A percentile compares a stretch with the other conserved stretches of the same genome.
phyloP scores from a whole-genome alignment of 2,113 vertebrate genomes.

The Australoheros scitulus region DNA sequence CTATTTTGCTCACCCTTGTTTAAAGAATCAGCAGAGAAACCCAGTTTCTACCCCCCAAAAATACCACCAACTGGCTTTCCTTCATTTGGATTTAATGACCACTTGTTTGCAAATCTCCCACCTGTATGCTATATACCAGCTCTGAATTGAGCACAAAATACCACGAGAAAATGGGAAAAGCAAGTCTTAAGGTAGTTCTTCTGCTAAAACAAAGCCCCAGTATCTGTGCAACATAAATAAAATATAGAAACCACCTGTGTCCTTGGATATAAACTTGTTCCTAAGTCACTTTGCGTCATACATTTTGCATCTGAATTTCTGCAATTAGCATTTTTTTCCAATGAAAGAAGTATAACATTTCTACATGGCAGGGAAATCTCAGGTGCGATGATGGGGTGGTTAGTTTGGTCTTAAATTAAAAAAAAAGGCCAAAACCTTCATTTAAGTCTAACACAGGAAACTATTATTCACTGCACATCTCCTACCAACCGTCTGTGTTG shows the following conservation, averaged over 20 bases:
- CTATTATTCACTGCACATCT: background rate
- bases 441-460: slow-evolving; percentile 1
- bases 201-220: background rate
- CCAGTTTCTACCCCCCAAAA: background rate
- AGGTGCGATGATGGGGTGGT: background rate
- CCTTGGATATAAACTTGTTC: background rate
- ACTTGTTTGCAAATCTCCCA: slow-evolving; percentile 1
- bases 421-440: background rate
- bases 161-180: background rate
- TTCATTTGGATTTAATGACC: slow-evolving; percentile 2
- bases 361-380: background rate
- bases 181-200: background rate
- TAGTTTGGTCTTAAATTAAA: background rate
- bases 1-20: background rate
- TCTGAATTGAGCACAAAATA: background rate
- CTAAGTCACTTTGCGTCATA: background rate
- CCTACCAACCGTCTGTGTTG: background rate
- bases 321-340: background rate
- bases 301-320: background rate
- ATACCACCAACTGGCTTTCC: background rate
- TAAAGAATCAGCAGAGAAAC: background rate
- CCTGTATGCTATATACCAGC: background rate
- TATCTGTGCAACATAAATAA: background rate
- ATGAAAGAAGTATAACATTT: background rate
- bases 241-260: background rate